A percentile compares a stretch with the other conserved stretches of the same genome.
Conservation (phyloP, 2,888 invertebrate species). For the Calliscelio sp. region DNA sequence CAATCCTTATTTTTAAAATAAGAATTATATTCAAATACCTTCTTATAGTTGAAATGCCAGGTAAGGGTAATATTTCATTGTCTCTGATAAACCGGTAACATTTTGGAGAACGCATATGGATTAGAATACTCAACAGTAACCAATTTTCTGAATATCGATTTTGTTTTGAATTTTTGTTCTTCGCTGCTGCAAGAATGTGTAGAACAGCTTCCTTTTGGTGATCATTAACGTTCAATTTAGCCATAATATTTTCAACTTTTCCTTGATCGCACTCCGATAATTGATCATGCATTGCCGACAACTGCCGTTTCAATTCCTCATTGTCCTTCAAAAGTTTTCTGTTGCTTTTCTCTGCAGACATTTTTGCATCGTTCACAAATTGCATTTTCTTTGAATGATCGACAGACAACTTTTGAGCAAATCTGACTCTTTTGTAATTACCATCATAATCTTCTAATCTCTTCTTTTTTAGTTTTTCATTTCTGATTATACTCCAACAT, state of each 20-base stretch:
- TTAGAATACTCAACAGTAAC: constrained; percentile 25
- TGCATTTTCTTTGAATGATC: background rate
- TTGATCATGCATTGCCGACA: background rate
- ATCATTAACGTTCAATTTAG: constrained; percentile 10
- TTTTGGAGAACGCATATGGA: constrained; percentile 29
- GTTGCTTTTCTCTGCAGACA: background rate
- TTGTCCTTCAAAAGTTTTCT: constrained; percentile 21
- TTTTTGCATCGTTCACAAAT: background rate
- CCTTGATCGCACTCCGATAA: background rate
- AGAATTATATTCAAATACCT: too few relatives aligned
- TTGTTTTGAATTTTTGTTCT: constrained; percentile 14
- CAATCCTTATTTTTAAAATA: too few relatives aligned
- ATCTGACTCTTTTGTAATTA: constrained; percentile 18
- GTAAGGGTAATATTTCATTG: constrained; percentile 30
- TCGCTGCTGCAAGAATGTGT: constrained; percentile 6
- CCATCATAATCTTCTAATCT: constrained; percentile 10
- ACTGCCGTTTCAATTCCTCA: constrained; percentile 6
- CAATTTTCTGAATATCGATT: constrained; percentile 35
- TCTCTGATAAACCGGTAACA: constrained; percentile 17
- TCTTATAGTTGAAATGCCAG: constrained; percentile 15
- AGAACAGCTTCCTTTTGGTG: constrained; percentile 31
- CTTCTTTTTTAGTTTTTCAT: constrained; percentile 10
- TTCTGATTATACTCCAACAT: constrained; percentile 30
- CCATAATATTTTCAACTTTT: constrained; percentile 8
- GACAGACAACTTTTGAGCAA: background rate